A percentile compares a stretch with the other conserved stretches of the same genome.
phyloP scores from a whole-genome alignment of 2,888 invertebrate species.

The Neuroscelio doddi region DNA sequence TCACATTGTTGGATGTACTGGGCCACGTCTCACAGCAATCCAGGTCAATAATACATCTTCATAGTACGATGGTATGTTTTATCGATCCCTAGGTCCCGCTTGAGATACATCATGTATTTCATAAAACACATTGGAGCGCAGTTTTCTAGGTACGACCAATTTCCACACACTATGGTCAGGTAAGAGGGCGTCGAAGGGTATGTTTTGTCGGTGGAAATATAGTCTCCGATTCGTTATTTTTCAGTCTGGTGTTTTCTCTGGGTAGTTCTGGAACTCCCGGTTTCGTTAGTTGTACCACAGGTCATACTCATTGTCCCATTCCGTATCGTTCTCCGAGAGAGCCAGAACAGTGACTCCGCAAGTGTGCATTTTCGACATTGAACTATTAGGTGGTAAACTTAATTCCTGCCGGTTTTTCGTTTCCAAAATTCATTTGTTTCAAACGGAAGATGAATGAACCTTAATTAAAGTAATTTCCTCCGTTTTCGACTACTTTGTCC shows the following conservation, averaged over 20 bases:
- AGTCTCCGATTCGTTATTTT: not conserved
- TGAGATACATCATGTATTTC: slow-evolving; percentile 5
- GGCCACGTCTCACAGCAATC: not conserved
- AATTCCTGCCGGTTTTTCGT: too few relatives aligned
- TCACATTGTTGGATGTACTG: not conserved
- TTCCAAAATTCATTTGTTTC: too few relatives aligned
- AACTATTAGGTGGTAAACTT: too few relatives aligned
- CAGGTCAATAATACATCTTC: slow-evolving; percentile 2
- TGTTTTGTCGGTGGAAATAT: slow-evolving; percentile 4
- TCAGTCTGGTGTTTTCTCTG: slow-evolving; percentile 16
- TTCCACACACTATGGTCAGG: slow-evolving; percentile 10
- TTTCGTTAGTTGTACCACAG: not conserved
- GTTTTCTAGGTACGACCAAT: slow-evolving; percentile 6
- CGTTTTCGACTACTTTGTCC: too few relatives aligned
- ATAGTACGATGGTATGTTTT: slow-evolving; percentile 1
- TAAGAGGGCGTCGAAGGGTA: not conserved
- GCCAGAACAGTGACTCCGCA: too few relatives aligned
- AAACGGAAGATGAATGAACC: too few relatives aligned
- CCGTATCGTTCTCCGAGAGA: too few relatives aligned
- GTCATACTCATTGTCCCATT: not conserved
- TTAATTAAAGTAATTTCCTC: too few relatives aligned
- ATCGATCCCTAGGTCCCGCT: slow-evolving; percentile 1
- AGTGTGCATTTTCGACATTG: too few relatives aligned
- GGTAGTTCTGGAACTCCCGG: not conserved
- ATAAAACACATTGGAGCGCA: not conserved